Evolutionary conservation across 2,888 invertebrate species (phyloP), one percentile per base, ranked within the genome.

Genomic region (Andrena dorsata): DNA sequence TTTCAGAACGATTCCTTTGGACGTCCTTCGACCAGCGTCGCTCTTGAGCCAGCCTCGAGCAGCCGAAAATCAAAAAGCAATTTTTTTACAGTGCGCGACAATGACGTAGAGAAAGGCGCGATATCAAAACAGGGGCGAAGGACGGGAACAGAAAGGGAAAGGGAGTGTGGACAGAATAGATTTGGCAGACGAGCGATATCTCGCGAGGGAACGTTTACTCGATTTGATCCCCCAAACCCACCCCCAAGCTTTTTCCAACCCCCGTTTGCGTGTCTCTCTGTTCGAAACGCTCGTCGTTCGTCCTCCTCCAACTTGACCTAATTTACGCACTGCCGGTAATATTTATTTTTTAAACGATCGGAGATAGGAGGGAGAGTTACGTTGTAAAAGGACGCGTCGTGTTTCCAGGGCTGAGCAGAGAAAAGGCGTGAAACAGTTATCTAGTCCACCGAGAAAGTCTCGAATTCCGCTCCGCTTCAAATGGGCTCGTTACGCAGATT

Each of bases 51-150:
- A 71, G 32, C 61, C 61, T 66, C 75, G 66, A 84, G 69, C 60
- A 87, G 85, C 87, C 74, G 76, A 87, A 87, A 90, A 90, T 90
- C 90, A 90, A 90, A 41, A 90, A 90, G 85, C 82, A 89, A 87
- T 84, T 87, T 90, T 88, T 86, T 82, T 80, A 84, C 86, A 58
- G 66, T 73, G 66, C 63, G 76, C 75, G 71, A 78, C 76, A 66
- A 80, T 70, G 66, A 75, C 70, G 70, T 68, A 56, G 30, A 70
- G 60, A 69, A 56, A 10, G 61, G 51, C 60, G 74, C 75, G 72
- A 82, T 82, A 85, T 85, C 85, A 71, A 85, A 82, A 82, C 16
- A 35, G 69, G 23, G 23, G 58, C 35, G 16, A 47, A 30, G 2
- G 30, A 32, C 8, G 8, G 20, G 23, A 73, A 65, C 13, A 6